Evolutionary conservation across 2,888 invertebrate species (phyloP).

Genomic region (Autographa gamma): DNA sequence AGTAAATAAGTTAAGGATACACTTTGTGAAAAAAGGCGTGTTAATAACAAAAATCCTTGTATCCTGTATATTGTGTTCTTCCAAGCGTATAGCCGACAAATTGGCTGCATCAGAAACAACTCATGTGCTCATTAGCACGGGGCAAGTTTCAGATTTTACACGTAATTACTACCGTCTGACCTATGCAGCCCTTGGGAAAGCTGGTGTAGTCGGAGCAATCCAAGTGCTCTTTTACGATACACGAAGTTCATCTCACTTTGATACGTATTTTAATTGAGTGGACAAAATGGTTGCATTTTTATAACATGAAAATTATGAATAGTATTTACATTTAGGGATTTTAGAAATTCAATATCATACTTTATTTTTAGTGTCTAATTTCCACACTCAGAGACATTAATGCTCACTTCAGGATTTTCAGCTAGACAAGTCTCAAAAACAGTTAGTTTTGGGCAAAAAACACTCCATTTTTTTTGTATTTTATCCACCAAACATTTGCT

Average conservation of each 20-base stretch:
- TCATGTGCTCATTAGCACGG: conserved; percentile 42
- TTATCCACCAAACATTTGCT: not conserved
- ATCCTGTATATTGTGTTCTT: not conserved
- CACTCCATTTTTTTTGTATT: not conserved
- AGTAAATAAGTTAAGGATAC: too few relatives aligned
- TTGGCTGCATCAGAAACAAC: conserved; percentile 21
- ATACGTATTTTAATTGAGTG: not conserved
- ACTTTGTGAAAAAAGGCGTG: too few relatives aligned
- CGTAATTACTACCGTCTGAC: conserved; percentile 35
- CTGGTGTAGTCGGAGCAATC: not conserved
- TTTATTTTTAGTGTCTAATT: too few relatives aligned
- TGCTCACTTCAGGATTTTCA: too few relatives aligned
- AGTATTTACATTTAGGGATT: too few relatives aligned
- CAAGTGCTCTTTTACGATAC: not conserved
- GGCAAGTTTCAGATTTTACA: conserved; percentile 44
- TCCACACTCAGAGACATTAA: too few relatives aligned
- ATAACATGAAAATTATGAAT: too few relatives aligned
- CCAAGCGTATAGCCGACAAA: not conserved
- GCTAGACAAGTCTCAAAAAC: too few relatives aligned
- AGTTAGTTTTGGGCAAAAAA: too few relatives aligned
- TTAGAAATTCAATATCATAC: too few relatives aligned
- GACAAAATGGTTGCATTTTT: too few relatives aligned
- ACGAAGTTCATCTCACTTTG: not conserved
- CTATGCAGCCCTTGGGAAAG: conserved; percentile 32
- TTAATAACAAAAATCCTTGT: too few relatives aligned